A percentile compares a stretch with the other conserved stretches of the same genome.
Evolutionary conservation across 2,113 vertebrate genomes (phyloP).

Genomic region (Passer domesticus): DNA sequence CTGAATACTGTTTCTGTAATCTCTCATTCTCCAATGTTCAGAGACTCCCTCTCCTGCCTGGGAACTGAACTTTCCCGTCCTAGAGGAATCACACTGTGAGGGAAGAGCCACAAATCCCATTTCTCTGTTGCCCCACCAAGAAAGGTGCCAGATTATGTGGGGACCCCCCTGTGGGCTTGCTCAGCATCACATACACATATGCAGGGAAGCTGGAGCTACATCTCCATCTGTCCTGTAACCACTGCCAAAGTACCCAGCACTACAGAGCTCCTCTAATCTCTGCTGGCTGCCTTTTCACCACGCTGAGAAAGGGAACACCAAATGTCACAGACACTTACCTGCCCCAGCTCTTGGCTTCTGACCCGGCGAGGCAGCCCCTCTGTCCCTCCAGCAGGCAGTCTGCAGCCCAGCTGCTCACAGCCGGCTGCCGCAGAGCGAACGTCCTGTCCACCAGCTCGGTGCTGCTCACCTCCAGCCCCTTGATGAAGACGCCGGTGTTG

Average conservation of each 20-base stretch:
- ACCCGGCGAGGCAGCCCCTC: slow-evolving; percentile 5
- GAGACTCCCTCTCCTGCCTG: neutral
- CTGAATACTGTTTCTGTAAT: neutral
- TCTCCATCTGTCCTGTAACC: neutral
- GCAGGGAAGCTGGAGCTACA: neutral
- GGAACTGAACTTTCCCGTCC: neutral
- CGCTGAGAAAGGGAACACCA: rapidly evolving
- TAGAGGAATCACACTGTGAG: rapidly evolving
- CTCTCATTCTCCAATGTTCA: neutral
- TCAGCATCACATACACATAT: neutral
- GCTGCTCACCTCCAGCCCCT: slow-evolving; percentile 82
- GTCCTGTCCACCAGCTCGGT: slow-evolving; percentile 68
- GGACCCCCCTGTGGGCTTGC: neutral
- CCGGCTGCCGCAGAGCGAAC: slow-evolving; percentile 33
- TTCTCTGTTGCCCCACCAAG: neutral
- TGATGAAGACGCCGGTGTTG: slow-evolving; percentile 79
- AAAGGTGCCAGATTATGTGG: neutral
- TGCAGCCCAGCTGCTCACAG: slow-evolving; percentile 52
- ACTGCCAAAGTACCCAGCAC: neutral
- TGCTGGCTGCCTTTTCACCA: neutral
- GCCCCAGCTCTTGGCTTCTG: slow-evolving; percentile 70
- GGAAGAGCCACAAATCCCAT: neutral
- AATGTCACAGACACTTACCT: slow-evolving; percentile 61
- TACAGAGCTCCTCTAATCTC: neutral
- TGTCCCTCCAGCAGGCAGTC: slow-evolving; percentile 53